Evolutionary conservation across 2,113 vertebrate genomes (phyloP).

Genomic region (Carassius carassius): DNA sequence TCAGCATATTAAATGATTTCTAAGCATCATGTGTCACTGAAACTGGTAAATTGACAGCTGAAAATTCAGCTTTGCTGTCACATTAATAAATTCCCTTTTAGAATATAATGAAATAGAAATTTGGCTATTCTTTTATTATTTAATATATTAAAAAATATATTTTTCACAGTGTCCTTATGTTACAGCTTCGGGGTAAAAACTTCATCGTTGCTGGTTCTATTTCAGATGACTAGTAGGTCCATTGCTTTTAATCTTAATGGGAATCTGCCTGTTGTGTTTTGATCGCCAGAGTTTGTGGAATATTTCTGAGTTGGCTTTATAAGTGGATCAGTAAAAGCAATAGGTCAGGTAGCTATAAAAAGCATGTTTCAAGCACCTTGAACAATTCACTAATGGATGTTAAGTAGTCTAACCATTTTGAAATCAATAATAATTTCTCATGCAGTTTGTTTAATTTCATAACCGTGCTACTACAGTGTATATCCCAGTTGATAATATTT

Average conservation of each 20-base stretch:
- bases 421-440: constrained; percentile 10
- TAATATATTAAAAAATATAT: no score
- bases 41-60: no score
- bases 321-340: not conserved
- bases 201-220: not conserved
- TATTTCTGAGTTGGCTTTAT: constrained; percentile 31
- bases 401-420: constrained; percentile 20
- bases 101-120: no score
- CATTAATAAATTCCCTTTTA: no score
- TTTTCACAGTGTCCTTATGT: no score
- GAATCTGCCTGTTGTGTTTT: not conserved
- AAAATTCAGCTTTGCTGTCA: not conserved
- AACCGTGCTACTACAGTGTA: not conserved
- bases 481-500: not conserved
- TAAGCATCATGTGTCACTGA: no score
- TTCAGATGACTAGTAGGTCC: not conserved
- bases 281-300: not conserved
- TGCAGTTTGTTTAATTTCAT: constrained; percentile 7
- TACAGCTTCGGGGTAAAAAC: not conserved
- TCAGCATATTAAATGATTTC: no score
- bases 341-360: constrained; percentile 11
- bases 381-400: constrained; percentile 37
- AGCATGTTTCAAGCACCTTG: not conserved
- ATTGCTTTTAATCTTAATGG: constrained; percentile 11
- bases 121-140: no score